phyloP scores from a whole-genome alignment of 2,888 invertebrate genomes.

The Watsonalla binaria region DNA sequence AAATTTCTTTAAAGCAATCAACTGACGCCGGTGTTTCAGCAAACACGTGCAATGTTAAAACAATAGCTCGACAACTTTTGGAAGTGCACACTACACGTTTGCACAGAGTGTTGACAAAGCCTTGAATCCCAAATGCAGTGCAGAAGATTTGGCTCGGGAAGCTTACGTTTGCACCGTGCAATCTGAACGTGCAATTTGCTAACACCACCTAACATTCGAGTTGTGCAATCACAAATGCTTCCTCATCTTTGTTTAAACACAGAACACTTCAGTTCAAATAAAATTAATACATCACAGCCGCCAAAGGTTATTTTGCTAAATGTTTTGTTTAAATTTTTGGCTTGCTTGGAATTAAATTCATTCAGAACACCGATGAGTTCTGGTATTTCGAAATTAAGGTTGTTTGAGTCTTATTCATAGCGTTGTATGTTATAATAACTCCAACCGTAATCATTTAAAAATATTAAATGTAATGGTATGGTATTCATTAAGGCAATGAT shows the following conservation, averaged over 20 bases:
- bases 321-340: too few species aligned
- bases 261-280: too few species aligned
- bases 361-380: too few species aligned
- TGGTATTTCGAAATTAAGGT: too few species aligned
- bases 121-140: slow-evolving; percentile 4
- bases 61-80: neutral
- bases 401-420: too few species aligned
- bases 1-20: neutral
- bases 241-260: neutral
- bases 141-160: slow-evolving; percentile 1
- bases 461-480: too few species aligned
- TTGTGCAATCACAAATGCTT: neutral
- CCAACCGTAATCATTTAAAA: too few species aligned
- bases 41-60: neutral
- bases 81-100: neutral
- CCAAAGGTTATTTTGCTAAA: too few species aligned
- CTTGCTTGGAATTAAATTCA: too few species aligned
- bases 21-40: neutral
- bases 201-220: neutral
- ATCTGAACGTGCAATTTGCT: neutral
- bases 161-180: slow-evolving; percentile 3
- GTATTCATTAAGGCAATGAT: too few species aligned
- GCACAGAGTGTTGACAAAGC: slow-evolving; percentile 2
- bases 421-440: too few species aligned
- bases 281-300: too few species aligned